Percentiles rank a stretch among this genome's conserved stretches.
Conservation (phyloP, 2,113 vertebrate genomes). For the Stercorarius parasiticus region DNA sequence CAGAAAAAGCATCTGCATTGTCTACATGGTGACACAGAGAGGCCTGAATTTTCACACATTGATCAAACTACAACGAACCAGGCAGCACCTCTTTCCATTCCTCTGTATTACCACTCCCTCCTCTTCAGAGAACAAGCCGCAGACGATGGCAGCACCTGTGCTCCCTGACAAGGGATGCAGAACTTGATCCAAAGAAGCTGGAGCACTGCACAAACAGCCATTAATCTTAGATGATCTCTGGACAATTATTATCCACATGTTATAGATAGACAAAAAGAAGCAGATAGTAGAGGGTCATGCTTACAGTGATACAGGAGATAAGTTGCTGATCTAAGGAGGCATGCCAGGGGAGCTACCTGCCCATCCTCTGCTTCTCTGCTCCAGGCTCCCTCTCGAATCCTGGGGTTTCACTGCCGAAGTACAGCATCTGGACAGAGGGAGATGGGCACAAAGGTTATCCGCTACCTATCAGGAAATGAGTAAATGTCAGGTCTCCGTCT, state of each 20-base stretch:
- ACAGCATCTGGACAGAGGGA: background rate
- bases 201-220: background rate
- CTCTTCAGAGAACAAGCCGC: background rate
- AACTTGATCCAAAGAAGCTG: background rate
- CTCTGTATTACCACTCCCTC: background rate
- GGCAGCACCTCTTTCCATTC: background rate
- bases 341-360: background rate
- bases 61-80: background rate
- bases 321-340: background rate
- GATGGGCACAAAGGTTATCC: background rate
- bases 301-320: background rate
- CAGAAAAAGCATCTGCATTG: background rate
- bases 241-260: background rate
- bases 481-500: background rate
- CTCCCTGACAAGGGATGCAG: rapidly evolving
- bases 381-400: background rate
- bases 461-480: background rate
- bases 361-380: background rate
- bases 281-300: background rate
- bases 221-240: background rate
- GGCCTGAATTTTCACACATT: background rate
- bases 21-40: background rate
- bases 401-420: background rate
- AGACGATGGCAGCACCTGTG: background rate
- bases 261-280: background rate